phyloP scores from a whole-genome alignment of 2,797 vertebrate species.

The Vultur gryphus region DNA sequence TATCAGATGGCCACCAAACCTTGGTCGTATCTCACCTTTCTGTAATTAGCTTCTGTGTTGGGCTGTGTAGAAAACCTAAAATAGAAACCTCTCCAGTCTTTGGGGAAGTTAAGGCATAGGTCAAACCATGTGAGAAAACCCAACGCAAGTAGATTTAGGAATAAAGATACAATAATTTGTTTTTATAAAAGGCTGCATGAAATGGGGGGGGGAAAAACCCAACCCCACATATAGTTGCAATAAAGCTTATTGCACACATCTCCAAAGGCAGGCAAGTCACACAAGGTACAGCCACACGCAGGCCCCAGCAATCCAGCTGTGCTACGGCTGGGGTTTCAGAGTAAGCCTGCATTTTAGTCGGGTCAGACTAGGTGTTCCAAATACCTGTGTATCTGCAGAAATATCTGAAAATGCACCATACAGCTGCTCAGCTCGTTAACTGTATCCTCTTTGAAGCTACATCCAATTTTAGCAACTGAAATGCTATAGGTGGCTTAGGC shows the following conservation, averaged over 20 bases:
- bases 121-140: background rate
- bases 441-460: background rate
- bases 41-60: background rate
- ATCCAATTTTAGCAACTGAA: slow-evolving; percentile 12
- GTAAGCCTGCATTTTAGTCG: background rate
- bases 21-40: background rate
- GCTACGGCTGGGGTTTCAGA: background rate
- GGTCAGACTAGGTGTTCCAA: background rate
- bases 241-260: background rate
- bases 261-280: background rate
- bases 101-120: background rate
- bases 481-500: background rate
- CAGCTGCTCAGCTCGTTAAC: slow-evolving; percentile 16
- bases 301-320: background rate
- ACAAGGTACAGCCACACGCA: background rate
- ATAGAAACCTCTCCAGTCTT: background rate
- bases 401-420: background rate
- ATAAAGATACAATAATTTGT: background rate
- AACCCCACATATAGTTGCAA: background rate
- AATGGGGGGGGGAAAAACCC: background rate
- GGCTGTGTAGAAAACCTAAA: background rate
- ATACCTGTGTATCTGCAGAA: background rate
- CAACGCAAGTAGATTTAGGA: background rate
- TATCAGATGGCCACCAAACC: background rate
- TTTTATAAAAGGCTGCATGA: background rate